Evolutionary conservation across 2,888 invertebrate genomes (phyloP).

Genomic region (Tipula confusa): DNA sequence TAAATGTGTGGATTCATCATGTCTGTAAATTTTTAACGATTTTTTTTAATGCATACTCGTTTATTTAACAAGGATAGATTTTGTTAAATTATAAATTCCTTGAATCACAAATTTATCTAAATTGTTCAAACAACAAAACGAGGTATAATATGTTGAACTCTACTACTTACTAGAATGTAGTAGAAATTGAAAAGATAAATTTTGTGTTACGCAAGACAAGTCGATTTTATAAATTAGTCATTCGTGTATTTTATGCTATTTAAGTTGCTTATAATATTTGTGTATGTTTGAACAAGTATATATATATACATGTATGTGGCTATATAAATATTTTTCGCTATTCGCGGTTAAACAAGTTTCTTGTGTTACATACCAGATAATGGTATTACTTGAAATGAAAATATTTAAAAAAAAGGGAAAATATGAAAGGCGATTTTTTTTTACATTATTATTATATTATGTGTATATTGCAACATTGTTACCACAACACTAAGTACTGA

Average conservation of each 20-base stretch:
- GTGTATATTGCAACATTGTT: background rate
- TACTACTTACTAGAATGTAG: background rate
- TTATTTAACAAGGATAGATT: background rate
- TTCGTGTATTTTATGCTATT: background rate
- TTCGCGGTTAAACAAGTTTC: conserved; percentile 20
- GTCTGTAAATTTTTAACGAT: background rate
- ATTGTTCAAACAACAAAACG: background rate
- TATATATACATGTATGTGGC: background rate
- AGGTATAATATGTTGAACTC: background rate
- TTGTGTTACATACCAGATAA: conserved; percentile 25
- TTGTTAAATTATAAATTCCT: background rate
- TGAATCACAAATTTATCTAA: background rate
- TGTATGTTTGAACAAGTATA: background rate
- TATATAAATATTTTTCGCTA: conserved; percentile 1
- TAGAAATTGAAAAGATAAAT: background rate
- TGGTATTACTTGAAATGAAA: conserved; percentile 5
- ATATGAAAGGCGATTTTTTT: conserved; percentile 12
- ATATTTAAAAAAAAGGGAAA: background rate
- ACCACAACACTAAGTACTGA: no score
- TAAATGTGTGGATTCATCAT: background rate
- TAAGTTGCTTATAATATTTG: background rate
- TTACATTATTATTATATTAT: background rate
- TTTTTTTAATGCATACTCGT: background rate
- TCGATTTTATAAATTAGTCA: conserved; percentile 21
- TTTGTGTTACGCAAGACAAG: background rate